Percentiles rank a stretch among this genome's conserved stretches.
These are phyloP conservation scores for Philaethria dido DNA, from an alignment of 2,888 invertebrate species.

Conservation along the genomic window DNA sequence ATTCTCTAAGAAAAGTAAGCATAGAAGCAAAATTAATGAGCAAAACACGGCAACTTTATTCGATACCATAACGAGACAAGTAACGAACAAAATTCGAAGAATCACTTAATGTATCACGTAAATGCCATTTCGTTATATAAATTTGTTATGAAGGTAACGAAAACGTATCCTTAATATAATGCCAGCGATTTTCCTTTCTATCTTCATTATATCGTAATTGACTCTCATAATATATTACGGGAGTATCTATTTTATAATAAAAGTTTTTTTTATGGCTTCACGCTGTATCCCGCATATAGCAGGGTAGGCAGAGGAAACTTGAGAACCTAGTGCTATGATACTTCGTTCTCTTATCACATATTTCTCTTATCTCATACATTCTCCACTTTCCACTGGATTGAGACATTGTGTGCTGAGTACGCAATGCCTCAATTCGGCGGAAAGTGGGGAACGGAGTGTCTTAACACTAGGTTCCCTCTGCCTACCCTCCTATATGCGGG, in stretches of 20 bases:
- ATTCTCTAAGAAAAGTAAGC: background rate
- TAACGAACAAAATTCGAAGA: constrained; percentile 2
- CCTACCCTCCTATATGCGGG: no score
- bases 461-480: no score
- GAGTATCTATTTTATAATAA: background rate
- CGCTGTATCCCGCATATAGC: no score
- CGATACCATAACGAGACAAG: background rate
- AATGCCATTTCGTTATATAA: constrained; percentile 14
- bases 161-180: constrained; percentile 13
- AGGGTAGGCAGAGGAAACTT: no score
- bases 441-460: no score
- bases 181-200: constrained; percentile 5
- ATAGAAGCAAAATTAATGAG: background rate
- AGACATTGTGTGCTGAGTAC: no score
- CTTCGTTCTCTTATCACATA: no score
- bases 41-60: background rate
- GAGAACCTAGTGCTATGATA: no score
- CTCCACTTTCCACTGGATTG: no score
- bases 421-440: no score
- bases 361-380: no score
- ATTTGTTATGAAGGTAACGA: constrained; percentile 11
- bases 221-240: background rate
- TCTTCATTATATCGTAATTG: constrained; percentile 16
- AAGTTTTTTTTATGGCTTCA: no score
- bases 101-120: constrained; percentile 10